Percentiles rank a stretch among this genome's conserved stretches.
Evolutionary conservation across 2,888 invertebrate species (phyloP).

Genomic region (Uloborus plumipes): DNA sequence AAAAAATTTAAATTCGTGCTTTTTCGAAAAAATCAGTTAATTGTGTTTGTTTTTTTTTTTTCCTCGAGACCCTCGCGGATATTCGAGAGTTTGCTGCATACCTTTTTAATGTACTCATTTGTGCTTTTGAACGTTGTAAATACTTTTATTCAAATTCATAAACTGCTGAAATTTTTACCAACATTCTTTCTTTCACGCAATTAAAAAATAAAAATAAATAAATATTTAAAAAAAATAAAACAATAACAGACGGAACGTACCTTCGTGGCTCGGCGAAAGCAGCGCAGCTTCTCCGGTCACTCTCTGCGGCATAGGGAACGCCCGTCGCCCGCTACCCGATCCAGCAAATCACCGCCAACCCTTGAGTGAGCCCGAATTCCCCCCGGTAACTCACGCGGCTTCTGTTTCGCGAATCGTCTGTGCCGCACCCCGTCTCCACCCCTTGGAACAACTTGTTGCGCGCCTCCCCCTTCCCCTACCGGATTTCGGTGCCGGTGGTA

Average conservation of each 20-base stretch:
- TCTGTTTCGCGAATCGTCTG: conserved; percentile 37
- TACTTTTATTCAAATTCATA: too few relatives aligned
- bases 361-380: conserved; percentile 36
- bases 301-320: neutral
- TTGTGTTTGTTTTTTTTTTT: too few relatives aligned
- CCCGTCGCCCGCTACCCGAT: neutral
- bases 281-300: neutral
- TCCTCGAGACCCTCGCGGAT: too few relatives aligned
- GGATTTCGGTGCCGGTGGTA: conserved; percentile 31
- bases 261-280: neutral
- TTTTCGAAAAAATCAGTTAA: too few relatives aligned
- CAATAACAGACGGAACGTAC: neutral
- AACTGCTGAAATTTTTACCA: too few relatives aligned
- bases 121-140: too few relatives aligned
- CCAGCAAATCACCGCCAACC: conserved; percentile 29
- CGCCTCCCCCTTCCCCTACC: conserved; percentile 18
- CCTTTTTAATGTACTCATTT: too few relatives aligned
- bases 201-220: too few relatives aligned
- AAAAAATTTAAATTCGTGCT: too few relatives aligned
- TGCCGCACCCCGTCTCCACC: conserved; percentile 46
- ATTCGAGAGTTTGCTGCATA: too few relatives aligned
- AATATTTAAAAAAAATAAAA: too few relatives aligned
- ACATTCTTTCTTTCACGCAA: too few relatives aligned
- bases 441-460: conserved; percentile 10
- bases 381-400: conserved; percentile 58